Percentiles rank a stretch among this genome's conserved stretches.
Evolutionary conservation across 2,797 vertebrate species (phyloP).

Genomic region (Leptatherina wallacei): DNA sequence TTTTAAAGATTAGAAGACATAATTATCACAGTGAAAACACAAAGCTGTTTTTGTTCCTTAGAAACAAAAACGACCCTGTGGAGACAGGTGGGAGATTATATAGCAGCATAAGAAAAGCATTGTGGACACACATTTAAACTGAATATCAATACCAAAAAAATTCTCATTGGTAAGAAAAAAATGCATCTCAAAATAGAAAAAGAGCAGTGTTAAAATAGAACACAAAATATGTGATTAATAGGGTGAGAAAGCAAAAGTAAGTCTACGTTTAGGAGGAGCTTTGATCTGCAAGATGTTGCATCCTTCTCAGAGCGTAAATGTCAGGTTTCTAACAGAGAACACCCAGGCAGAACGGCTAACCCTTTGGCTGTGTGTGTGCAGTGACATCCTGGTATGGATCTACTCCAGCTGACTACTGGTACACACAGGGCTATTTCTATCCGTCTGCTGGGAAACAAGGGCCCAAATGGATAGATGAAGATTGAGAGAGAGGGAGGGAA

Average conservation of each 20-base stretch:
- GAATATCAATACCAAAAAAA: conserved; percentile 42
- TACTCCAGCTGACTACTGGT: conserved; percentile 66
- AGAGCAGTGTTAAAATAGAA: conserved; percentile 17
- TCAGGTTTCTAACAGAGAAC: conserved; percentile 67
- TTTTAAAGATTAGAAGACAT: too few species aligned
- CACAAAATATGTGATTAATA: conserved; percentile 1
- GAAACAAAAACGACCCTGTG: neutral
- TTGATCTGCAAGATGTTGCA: conserved; percentile 63
- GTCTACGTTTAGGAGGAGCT: conserved; percentile 33
- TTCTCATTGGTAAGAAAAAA: neutral
- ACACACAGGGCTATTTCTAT: conserved; percentile 73
- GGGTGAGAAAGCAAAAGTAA: neutral
- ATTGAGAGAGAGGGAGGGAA: conserved; percentile 32
- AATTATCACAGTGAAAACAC: too few species aligned
- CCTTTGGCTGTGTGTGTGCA: conserved; percentile 19
- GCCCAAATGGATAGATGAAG: conserved; percentile 57
- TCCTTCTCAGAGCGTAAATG: conserved; percentile 62
- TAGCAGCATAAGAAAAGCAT: conserved; percentile 18
- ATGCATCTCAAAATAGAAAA: conserved; percentile 29
- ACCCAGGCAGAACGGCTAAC: conserved; percentile 35
- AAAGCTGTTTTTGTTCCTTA: neutral
- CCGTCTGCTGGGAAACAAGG: conserved; percentile 73
- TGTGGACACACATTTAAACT: conserved; percentile 13
- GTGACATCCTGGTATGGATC: conserved; percentile 59
- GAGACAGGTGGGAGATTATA: conserved; percentile 17